Evolutionary conservation across 1,140 invertebrate genomes (phyloP).

Genomic region (Hirudo medicinalis): DNA sequence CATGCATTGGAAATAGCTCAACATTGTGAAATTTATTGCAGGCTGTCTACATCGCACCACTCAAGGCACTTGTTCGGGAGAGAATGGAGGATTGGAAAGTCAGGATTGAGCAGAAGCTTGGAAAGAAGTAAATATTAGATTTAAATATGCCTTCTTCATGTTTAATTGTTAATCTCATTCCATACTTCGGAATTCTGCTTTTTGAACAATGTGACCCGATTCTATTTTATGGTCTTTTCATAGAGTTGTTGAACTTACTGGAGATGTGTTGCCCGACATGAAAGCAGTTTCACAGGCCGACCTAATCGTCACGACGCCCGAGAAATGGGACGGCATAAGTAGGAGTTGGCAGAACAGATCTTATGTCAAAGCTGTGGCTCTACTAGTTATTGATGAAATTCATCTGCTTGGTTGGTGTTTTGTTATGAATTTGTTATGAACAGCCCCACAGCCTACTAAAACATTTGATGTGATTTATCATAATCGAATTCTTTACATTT

Average conservation of each 20-base stretch:
- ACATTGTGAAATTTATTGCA: conserved; percentile 22
- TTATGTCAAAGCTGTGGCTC: conserved; percentile 77
- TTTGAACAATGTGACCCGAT: no score
- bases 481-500: no score
- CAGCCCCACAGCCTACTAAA: no score
- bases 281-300: conserved; percentile 66
- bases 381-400: conserved; percentile 97
- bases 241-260: conserved; percentile 88
- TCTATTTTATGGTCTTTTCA: conserved; percentile 12
- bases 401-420: conserved; percentile 66
- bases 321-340: conserved; percentile 98
- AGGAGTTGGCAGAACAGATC: conserved; percentile 89
- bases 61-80: conserved; percentile 93
- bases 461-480: no score
- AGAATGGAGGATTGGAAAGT: conserved; percentile 89
- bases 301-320: conserved; percentile 94
- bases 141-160: neutral
- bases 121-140: conserved; percentile 45
- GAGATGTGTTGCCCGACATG: conserved; percentile 84
- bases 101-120: conserved; percentile 63
- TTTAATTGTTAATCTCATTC: neutral
- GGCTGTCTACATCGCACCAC: conserved; percentile 90
- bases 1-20: conserved; percentile 7
- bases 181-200: no score
- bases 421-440: neutral